Conservation (phyloP, 2,888 invertebrate species). For the Adelphocoris suturalis region DNA sequence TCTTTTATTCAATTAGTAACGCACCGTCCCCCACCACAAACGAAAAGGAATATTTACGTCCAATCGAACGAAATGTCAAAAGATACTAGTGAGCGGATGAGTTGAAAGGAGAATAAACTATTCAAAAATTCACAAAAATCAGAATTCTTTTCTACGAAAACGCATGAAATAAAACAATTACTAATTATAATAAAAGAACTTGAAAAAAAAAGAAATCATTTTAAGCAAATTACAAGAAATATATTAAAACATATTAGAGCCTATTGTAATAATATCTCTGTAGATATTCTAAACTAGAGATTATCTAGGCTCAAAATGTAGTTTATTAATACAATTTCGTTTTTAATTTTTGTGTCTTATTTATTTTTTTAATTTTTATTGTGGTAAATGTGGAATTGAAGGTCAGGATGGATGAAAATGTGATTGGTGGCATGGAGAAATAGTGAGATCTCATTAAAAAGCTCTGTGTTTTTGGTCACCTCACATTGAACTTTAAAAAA, state of each 20-base stretch:
- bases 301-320: slow-evolving; percentile 55
- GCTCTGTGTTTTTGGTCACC: slow-evolving; percentile 16
- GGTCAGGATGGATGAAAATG: slow-evolving; percentile 1
- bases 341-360: background rate
- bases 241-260: slow-evolving; percentile 54
- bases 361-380: background rate
- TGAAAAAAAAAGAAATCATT: background rate
- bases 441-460: slow-evolving; percentile 49
- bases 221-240: slow-evolving; percentile 33
- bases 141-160: background rate
- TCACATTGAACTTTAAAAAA: background rate
- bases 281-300: slow-evolving; percentile 57
- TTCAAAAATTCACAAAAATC: background rate
- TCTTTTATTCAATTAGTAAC: slow-evolving; percentile 59
- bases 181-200: slow-evolving; percentile 21
- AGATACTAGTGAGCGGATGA: slow-evolving; percentile 9
- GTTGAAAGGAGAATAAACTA: slow-evolving; percentile 16
- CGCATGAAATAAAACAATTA: slow-evolving; percentile 27
- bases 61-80: slow-evolving; percentile 51
- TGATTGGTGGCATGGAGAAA: slow-evolving; percentile 40
- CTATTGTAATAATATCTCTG: slow-evolving; percentile 51
- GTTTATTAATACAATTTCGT: slow-evolving; percentile 3
- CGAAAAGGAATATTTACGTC: slow-evolving; percentile 67
- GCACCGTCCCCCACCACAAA: slow-evolving; percentile 70
- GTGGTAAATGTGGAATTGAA: slow-evolving; percentile 4